Evolutionary conservation across 2,113 vertebrate species (phyloP).

Genomic region (Cryptotis parvus): DNA sequence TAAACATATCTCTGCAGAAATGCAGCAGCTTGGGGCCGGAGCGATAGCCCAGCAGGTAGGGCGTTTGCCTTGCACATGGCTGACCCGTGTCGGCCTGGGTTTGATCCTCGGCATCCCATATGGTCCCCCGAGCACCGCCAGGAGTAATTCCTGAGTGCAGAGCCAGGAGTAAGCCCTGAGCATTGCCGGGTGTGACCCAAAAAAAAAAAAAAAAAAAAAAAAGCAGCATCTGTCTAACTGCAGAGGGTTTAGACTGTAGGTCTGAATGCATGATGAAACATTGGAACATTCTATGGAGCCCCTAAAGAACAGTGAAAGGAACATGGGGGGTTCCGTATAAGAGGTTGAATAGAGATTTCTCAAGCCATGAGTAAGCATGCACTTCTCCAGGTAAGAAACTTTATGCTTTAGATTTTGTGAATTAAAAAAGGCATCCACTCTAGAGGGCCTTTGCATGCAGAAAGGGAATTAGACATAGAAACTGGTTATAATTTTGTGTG

Average conservation of each 20-base stretch:
- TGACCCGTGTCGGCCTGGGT: too few species aligned
- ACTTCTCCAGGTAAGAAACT: background rate
- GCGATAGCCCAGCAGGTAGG: too few species aligned
- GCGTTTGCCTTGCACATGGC: too few species aligned
- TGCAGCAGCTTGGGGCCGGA: constrained; percentile 64
- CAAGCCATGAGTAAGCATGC: background rate
- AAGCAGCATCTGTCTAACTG: constrained; percentile 50
- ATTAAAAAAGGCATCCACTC: background rate
- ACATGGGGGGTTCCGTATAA: constrained; percentile 3
- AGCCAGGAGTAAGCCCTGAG: too few species aligned
- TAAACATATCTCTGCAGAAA: constrained; percentile 61
- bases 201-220: too few species aligned
- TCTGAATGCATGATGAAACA: constrained; percentile 43
- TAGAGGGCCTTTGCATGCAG: background rate
- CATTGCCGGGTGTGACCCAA: too few species aligned
- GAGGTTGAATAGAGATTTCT: background rate
- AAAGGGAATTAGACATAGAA: background rate
- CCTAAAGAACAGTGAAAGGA: background rate
- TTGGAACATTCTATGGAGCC: constrained; percentile 25
- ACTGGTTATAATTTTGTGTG: background rate
- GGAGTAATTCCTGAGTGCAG: too few species aligned
- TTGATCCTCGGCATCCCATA: too few species aligned
- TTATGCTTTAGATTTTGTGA: background rate
- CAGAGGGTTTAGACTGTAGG: constrained; percentile 35
- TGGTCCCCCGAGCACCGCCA: too few species aligned